Conservation (phyloP, 1,140 invertebrate species). For the Archegozetes longisetosus region DNA sequence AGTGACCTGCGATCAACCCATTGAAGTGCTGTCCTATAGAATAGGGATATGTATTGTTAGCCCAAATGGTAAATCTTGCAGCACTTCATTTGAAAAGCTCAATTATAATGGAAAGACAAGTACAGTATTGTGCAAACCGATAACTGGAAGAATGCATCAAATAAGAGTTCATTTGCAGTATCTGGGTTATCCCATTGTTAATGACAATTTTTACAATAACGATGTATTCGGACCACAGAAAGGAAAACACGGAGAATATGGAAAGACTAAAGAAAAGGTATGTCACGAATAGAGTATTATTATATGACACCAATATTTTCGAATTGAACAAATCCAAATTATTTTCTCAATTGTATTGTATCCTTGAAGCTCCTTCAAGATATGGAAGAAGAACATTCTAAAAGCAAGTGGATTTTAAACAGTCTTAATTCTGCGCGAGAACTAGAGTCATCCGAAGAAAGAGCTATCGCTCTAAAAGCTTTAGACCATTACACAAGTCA, state of each 20-base stretch:
- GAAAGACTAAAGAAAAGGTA: conserved; percentile 69
- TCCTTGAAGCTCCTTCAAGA: conserved; percentile 49
- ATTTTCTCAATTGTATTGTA: background rate
- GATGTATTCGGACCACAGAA: conserved; percentile 61
- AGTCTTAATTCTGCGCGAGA: background rate
- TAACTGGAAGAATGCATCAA: conserved; percentile 94
- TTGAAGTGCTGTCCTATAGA: conserved; percentile 84
- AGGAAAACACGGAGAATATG: conserved; percentile 78
- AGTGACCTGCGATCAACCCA: conserved; percentile 63
- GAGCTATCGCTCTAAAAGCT: conserved; percentile 12
- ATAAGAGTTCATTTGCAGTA: conserved; percentile 97
- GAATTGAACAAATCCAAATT: background rate
- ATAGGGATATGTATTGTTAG: conserved; percentile 81
- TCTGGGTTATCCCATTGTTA: conserved; percentile 88
- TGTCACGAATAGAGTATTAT: conserved; percentile 6
- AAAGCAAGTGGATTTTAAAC: conserved; percentile 61
- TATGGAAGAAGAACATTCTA: conserved; percentile 75
- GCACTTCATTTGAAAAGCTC: conserved; percentile 71
- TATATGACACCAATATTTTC: background rate
- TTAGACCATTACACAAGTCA: conserved; percentile 16
- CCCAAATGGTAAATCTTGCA: conserved; percentile 72
- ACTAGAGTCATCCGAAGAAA: background rate
- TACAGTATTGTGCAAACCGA: conserved; percentile 73
- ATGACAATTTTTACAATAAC: conserved; percentile 91
- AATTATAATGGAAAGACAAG: conserved; percentile 70